These are phyloP conservation scores for Hippocampus mohnikei DNA, from an alignment of 2,113 vertebrate species.

Conservation along the genomic window DNA sequence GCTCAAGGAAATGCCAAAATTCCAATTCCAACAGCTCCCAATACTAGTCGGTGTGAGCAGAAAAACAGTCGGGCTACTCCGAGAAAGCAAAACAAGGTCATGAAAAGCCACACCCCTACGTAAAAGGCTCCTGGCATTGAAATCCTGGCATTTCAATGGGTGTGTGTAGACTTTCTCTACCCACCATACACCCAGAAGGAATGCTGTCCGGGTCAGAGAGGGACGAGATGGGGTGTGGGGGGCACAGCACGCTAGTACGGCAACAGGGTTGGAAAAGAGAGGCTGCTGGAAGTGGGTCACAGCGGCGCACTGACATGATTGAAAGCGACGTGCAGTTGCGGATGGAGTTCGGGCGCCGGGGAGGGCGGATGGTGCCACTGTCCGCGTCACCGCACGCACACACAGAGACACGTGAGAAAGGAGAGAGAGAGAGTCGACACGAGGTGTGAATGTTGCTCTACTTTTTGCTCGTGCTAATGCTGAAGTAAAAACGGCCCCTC, in stretches of 20 bases:
- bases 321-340: slow-evolving; percentile 44
- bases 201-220: neutral
- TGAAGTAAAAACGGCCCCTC: slow-evolving; percentile 26
- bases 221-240: neutral
- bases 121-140: too few relatives aligned
- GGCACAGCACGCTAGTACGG: slow-evolving; percentile 13
- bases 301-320: slow-evolving; percentile 57
- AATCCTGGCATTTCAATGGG: neutral
- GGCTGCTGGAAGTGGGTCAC: slow-evolving; percentile 69
- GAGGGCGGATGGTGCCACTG: slow-evolving; percentile 33
- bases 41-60: too few relatives aligned
- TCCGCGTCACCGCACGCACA: slow-evolving; percentile 38
- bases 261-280: slow-evolving; percentile 34
- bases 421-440: slow-evolving; percentile 21
- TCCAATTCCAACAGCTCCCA: too few relatives aligned
- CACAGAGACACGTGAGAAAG: neutral
- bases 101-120: too few relatives aligned
- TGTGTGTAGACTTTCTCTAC: neutral
- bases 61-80: too few relatives aligned
- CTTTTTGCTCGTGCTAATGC: slow-evolving; percentile 8
- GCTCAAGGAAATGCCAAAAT: too few relatives aligned
- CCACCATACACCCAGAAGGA: neutral
- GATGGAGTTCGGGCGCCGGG: slow-evolving; percentile 6
- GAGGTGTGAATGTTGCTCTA: neutral
- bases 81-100: too few relatives aligned